Conservation (phyloP, 2,797 vertebrate genomes). For the Propithecus deckenii region DNA sequence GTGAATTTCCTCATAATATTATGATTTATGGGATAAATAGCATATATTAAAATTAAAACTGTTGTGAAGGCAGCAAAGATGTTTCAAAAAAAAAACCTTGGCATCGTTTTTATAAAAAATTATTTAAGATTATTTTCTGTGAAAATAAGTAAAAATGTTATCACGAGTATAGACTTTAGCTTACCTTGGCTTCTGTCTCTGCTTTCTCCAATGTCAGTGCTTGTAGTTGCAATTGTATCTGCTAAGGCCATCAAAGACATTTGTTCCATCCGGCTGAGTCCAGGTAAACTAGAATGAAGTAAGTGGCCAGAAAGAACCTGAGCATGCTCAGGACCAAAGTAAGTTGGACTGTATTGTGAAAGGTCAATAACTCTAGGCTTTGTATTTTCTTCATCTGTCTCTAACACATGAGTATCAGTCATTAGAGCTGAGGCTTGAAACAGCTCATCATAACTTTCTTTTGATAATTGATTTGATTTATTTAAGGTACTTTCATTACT, state of each 20-base stretch:
- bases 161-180: neutral
- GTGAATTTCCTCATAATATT: neutral
- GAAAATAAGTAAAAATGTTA: slow-evolving; percentile 22
- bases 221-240: slow-evolving; percentile 97
- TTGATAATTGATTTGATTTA: slow-evolving; percentile 86
- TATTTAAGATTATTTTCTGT: slow-evolving; percentile 11
- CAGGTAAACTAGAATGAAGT: slow-evolving; percentile 96
- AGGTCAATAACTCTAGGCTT: slow-evolving; percentile 94
- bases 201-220: slow-evolving; percentile 95
- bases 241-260: slow-evolving; percentile 99
- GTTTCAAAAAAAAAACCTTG: neutral
- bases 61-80: neutral
- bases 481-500: slow-evolving; percentile 84
- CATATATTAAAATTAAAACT: slow-evolving; percentile 32
- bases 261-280: slow-evolving; percentile 96
- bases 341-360: slow-evolving; percentile 94
- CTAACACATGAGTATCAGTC: slow-evolving; percentile 87
- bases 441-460: slow-evolving; percentile 93
- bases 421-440: slow-evolving; percentile 88
- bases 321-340: slow-evolving; percentile 96
- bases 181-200: slow-evolving; percentile 92
- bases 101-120: slow-evolving; percentile 40
- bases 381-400: slow-evolving; percentile 87
- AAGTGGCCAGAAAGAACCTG: slow-evolving; percentile 96
- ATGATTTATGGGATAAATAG: neutral